Evolutionary conservation across 2,113 vertebrate genomes (phyloP).

Genomic region (Hiodon tergisus): DNA sequence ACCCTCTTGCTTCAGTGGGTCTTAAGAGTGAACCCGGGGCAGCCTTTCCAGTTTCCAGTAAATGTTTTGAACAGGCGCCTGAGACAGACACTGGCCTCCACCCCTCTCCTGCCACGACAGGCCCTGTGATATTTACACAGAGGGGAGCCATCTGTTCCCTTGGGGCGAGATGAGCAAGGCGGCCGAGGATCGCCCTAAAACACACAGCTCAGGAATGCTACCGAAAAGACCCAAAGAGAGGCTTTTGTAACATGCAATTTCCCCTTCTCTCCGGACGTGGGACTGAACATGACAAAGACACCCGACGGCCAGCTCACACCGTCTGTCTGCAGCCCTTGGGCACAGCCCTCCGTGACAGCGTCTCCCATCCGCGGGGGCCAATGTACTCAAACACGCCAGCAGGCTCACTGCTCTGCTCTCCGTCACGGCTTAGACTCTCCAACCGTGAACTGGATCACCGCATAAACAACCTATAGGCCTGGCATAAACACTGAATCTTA

Average conservation of each 20-base stretch:
- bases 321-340: not conserved
- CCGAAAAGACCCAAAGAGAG: not conserved
- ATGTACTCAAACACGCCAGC: no score
- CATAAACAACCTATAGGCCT: no score
- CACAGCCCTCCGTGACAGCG: no score
- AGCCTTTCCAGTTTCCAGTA: not conserved
- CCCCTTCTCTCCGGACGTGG: not conserved
- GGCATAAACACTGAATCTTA: no score
- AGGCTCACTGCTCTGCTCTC: no score
- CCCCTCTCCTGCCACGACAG: constrained; percentile 13
- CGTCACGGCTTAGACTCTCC: no score
- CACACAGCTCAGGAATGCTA: constrained; percentile 24
- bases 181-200: constrained; percentile 18
- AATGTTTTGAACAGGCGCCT: not conserved
- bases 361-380: no score
- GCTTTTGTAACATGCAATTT: constrained; percentile 22
- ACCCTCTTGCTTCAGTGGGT: not conserved
- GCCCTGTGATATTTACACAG: constrained; percentile 5
- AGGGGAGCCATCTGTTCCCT: constrained; percentile 20
- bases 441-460: no score
- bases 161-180: constrained; percentile 18
- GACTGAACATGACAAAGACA: not conserved
- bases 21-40: not conserved
- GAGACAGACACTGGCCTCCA: not conserved
- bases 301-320: not conserved